Evolutionary conservation across 1,140 invertebrate genomes (phyloP), one percentile per base, ranked within the genome.

Genomic region (Matsumurasca onukii): DNA sequence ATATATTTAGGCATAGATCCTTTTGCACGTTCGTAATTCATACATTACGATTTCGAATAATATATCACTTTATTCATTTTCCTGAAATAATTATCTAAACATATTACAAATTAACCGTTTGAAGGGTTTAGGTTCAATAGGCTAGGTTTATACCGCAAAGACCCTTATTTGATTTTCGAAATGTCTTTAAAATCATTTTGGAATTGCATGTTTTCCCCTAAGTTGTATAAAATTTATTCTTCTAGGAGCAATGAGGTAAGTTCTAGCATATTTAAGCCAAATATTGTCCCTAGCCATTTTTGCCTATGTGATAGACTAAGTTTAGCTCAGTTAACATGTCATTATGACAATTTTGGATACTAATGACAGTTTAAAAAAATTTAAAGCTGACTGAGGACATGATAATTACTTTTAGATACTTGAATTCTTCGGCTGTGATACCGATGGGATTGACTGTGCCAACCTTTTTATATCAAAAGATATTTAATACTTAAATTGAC

Each of bases 151-250:
- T n/a, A n/a, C n/a, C n/a, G n/a, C n/a, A n/a, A n/a, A n/a, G n/a
- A n/a, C n/a, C n/a, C n/a, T n/a, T n/a, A n/a, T n/a, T n/a, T n/a
- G n/a, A n/a, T n/a, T n/a, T n/a, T n/a, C n/a, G n/a, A 45, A 51
- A 51, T 51, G 49, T 51, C 49, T 22, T 31, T 63, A 31, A 3
- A 5, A 20, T 34, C 59, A 20, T 71, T 79, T 76, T 81, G 77
- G 77, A 76, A 82, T 70, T 89, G 84, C 73, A 78, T 86, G 68
- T 86, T 89, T 75, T 83, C 86, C 17, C 88, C 88, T 15, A 82
- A 83, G 70, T 80, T 90, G 67, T 86, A 83, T 68, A 87, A 86
- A 82, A 81, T 88, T 75, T 87, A 89, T 74, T 80, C 85, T 74
- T 75, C 77, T 74, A 77, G 79, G 69, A 79, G 76, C 71, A 74